Base-by-base conservation (phyloP, 2,888 invertebrate genomes). In the Drosophila colorata region DNA sequence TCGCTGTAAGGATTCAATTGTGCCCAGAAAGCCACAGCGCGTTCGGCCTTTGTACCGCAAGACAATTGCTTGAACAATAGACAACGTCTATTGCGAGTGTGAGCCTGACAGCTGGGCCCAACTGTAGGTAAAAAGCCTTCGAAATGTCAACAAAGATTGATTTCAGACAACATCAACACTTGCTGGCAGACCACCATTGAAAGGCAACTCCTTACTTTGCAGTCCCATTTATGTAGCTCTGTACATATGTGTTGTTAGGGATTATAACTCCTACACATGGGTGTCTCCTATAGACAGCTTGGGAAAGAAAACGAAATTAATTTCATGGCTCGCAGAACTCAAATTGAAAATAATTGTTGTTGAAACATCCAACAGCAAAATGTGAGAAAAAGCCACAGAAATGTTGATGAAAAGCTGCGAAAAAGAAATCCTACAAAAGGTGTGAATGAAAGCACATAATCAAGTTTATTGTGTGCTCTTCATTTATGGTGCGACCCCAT, bases 281-380 rank as follows among this genome's bases (percentile, higher is more conserved):
- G 16, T 44, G 43, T 25, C 47, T 46, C 31, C 38, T n/a, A 44
- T 46, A 13, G 23, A 35, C 40, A 44, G 41, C 35, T 18, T 31
- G 35, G 28, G n/a, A 59, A 64, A 69, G 63, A 72, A 77, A 79
- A 79, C 69, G 80, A 79, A 87, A 85, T 87, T 87, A 87, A 87
- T 87, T 87, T 87, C 87, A 87, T 81, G 87, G 79, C 79, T 83
- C 75, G 70, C 58, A 81, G 70, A 69, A 72, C 83, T 71, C 78
- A 85, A 85, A 87, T 87, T 76, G 83, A 74, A 87, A 83, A 87
- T 77, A 87, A 87, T 87, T 87, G 77, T 75, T 77, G 73, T 74
- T 69, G 60, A 70, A 69, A 63, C 47, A 57, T 28, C 38, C 67
- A 53, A 53, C 41, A 64, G 57, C 41, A 58, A 25, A 28, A 60